Evolutionary conservation across 2,797 vertebrate species (phyloP).

Genomic region (Lindbergichthys nudifrons): DNA sequence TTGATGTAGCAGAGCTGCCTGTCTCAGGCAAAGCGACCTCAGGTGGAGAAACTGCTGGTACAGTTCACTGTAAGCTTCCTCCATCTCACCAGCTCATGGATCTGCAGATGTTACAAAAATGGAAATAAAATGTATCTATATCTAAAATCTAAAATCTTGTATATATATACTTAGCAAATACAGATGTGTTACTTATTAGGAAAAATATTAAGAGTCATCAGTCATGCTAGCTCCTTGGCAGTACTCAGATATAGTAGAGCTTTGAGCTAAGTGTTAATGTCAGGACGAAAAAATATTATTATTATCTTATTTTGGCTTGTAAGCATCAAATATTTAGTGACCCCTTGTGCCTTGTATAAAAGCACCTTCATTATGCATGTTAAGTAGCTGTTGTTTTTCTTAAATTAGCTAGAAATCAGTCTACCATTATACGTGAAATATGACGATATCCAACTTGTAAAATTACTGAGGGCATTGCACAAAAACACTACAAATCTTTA

Average conservation of each 20-base stretch:
- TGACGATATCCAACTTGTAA: background rate
- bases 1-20: constrained; percentile 85
- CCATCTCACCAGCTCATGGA: constrained; percentile 75
- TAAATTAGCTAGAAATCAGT: background rate
- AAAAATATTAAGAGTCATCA: background rate
- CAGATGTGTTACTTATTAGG: background rate
- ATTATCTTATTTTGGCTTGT: background rate
- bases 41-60: constrained; percentile 84
- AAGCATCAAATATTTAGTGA: background rate
- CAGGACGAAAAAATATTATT: background rate
- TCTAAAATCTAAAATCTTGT: too few species aligned
- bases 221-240: background rate
- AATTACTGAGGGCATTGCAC: too few species aligned
- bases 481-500: too few species aligned
- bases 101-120: constrained; percentile 16
- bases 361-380: background rate
- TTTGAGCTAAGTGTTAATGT: background rate
- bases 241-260: background rate
- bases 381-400: too few species aligned
- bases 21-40: constrained; percentile 84
- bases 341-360: background rate
- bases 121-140: background rate
- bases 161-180: background rate
- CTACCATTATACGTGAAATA: background rate
- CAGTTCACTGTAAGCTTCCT: constrained; percentile 84